Evolutionary conservation across 2,113 vertebrate genomes (phyloP).

Genomic region (Ammodytes dubius): DNA sequence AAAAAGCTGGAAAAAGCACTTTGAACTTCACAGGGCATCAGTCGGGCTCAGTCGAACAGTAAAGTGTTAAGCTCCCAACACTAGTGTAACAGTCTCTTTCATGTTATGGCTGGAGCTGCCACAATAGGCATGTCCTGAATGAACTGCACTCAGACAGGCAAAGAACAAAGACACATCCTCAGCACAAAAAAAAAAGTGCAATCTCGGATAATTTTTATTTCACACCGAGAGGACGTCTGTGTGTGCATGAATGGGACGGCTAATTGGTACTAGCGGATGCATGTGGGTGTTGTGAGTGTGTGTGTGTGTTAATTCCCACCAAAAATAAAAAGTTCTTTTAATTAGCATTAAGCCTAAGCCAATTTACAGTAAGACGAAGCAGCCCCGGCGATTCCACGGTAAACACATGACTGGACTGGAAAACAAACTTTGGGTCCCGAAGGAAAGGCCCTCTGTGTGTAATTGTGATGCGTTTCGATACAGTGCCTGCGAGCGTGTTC

Average conservation of each 20-base stretch:
- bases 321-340: background rate
- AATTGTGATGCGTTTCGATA: conserved; percentile 56
- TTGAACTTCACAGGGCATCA: conserved; percentile 52
- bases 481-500: conserved; percentile 66
- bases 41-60: conserved; percentile 25
- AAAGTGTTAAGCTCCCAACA: conserved; percentile 3
- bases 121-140: conserved; percentile 1
- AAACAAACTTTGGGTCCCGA: conserved; percentile 43
- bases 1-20: conserved; percentile 9
- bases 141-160: background rate
- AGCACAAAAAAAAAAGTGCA: conserved; percentile 7
- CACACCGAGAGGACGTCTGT: background rate
- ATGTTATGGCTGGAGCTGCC: conserved; percentile 37
- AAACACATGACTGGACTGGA: conserved; percentile 44
- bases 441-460: conserved; percentile 43
- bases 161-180: conserved; percentile 39
- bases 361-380: conserved; percentile 16
- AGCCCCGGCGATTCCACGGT: background rate
- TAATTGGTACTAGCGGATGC: background rate
- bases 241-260: background rate
- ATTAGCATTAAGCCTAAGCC: conserved; percentile 21
- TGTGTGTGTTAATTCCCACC: background rate
- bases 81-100: conserved; percentile 49
- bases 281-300: background rate
- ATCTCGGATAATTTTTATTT: background rate